Conservation (phyloP, 2,113 vertebrate genomes). For the Periophthalmus modestus region DNA sequence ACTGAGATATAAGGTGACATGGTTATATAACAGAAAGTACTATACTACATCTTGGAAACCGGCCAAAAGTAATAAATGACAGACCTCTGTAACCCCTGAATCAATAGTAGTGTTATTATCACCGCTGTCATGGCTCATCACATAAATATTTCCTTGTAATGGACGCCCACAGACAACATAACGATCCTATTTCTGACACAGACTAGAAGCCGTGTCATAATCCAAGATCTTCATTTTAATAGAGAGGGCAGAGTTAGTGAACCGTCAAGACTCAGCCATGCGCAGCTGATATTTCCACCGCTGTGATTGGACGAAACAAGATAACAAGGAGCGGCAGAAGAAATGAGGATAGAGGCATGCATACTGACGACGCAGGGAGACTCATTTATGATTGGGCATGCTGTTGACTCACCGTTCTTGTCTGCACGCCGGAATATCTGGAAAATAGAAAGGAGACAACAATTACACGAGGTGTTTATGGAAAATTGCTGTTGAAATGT, state of each 20-base stretch:
- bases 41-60: too few species aligned
- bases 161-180: slow-evolving; percentile 9
- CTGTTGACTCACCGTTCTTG: slow-evolving; percentile 77
- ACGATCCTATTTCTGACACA: slow-evolving; percentile 28
- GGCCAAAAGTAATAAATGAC: too few species aligned
- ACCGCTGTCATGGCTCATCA: slow-evolving; percentile 11
- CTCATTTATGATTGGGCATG: slow-evolving; percentile 9
- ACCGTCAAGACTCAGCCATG: slow-evolving; percentile 34
- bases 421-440: slow-evolving; percentile 82
- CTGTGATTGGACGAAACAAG: slow-evolving; percentile 16
- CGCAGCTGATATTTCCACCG: slow-evolving; percentile 13
- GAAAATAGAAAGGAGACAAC: slow-evolving; percentile 13
- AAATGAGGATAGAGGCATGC: slow-evolving; percentile 13
- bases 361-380: slow-evolving; percentile 13
- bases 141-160: slow-evolving; percentile 29
- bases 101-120: neutral
- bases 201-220: slow-evolving; percentile 22
- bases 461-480: neutral
- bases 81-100: neutral
- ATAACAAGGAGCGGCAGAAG: neutral
- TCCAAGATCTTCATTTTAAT: slow-evolving; percentile 52
- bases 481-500: neutral
- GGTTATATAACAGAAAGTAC: too few species aligned
- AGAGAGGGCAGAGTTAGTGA: slow-evolving; percentile 26
- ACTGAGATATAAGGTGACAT: too few species aligned